Evolutionary conservation across 1,140 invertebrate species (phyloP).

Genomic region (Homarus americanus): DNA sequence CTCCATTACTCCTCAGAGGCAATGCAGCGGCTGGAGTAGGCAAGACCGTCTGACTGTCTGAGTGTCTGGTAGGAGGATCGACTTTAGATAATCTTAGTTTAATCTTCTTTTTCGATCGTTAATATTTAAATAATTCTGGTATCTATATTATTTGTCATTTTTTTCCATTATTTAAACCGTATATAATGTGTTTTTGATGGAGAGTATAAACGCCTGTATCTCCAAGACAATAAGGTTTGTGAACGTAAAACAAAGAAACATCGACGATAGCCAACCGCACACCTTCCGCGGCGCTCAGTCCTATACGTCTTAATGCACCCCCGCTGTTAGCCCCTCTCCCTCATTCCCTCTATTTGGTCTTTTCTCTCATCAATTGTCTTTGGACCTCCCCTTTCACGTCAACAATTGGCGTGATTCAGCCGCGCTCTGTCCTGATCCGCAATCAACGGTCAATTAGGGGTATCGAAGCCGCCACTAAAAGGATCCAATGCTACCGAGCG

Average conservation of each 20-base stretch:
- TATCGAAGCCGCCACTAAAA: slow-evolving; percentile 55
- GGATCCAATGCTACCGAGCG: slow-evolving; percentile 46
- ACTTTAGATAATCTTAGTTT: no score
- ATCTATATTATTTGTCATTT: no score
- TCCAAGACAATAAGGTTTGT: background rate
- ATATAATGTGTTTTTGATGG: background rate
- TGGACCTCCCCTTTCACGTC: slow-evolving; percentile 55
- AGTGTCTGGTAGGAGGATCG: no score
- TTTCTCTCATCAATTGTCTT: slow-evolving; percentile 57
- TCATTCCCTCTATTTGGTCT: slow-evolving; percentile 58
- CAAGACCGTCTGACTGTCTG: no score
- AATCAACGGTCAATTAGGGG: slow-evolving; percentile 63
- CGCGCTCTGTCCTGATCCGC: slow-evolving; percentile 44
- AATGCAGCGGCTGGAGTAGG: slow-evolving; percentile 29
- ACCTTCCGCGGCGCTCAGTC: slow-evolving; percentile 9
- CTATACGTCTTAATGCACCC: slow-evolving; percentile 40
- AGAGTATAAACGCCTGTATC: background rate
- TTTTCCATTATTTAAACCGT: background rate
- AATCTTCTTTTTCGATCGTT: no score
- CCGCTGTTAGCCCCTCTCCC: slow-evolving; percentile 14
- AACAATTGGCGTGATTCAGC: slow-evolving; percentile 53
- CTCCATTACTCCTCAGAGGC: slow-evolving; percentile 46
- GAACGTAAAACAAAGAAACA: slow-evolving; percentile 36
- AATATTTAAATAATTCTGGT: no score
- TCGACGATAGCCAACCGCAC: slow-evolving; percentile 8